Base-by-base conservation (phyloP, 2,888 invertebrate species). In the Pristionchus entomophagus region DNA sequence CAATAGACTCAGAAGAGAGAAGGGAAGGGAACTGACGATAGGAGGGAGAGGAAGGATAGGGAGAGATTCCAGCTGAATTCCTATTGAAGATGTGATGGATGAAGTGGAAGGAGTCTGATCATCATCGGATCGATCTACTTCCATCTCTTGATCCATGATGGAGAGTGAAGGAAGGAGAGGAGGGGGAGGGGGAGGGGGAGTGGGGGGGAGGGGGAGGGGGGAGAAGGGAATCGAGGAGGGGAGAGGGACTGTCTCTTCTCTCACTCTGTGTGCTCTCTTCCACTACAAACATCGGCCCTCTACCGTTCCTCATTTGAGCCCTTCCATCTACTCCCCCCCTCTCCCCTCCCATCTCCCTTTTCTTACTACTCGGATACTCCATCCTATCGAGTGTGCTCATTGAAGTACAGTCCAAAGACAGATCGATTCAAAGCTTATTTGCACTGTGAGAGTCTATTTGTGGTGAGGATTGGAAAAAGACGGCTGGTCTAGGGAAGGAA, bases 181-280 rank as follows among this genome's bases (percentile, higher is more conserved):
- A 45, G 45, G 5, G 45, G n/a, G 26, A 17, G 45, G 45, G 26
- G 45, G 41, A 65, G 65, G 65, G 45, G 69, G 22, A n/a, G 69
- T 38, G 73, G 45, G 41, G 32, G 73, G n/a, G 65, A 38, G 29
- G 65, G 38, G 14, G 38, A 38, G 35, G 38, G 35, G 65, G 38
- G 35, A 19, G 32, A 29, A 29, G 65, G 22, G n/a, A 69, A 38
- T 69, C 65, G 65, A 65, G 65, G 65, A 73, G 69, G 22, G n/a
- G 69, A 69, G 73, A 73, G 41, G 32, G 73, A 73, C 73, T 73
- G 73, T 73, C 73, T 73, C 73, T 73, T 73, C 73, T 73, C 73
- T 73, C 73, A 14, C 65, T 73, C 73, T 80, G 51, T 80, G 26
- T 56, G 35, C 80, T 80, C 53, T 80, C n/a, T 19, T 53, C 53